phyloP scores from a whole-genome alignment of 2,888 invertebrate genomes.

The Microctonus hyperodae region DNA sequence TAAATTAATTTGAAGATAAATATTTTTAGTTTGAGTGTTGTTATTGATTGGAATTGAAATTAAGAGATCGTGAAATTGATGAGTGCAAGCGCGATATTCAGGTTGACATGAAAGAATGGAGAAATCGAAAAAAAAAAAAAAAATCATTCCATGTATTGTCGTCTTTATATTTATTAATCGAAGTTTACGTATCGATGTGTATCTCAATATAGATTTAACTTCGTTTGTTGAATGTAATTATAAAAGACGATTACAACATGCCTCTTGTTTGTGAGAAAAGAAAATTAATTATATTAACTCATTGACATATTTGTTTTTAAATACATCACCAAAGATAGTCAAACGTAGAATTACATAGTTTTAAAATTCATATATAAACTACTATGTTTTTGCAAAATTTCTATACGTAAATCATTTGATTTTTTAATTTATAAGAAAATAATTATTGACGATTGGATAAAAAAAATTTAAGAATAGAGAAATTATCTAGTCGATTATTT shows the following conservation, averaged over 20 bases:
- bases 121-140: background rate
- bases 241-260: background rate
- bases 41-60: background rate
- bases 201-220: background rate
- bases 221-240: background rate
- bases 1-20: background rate
- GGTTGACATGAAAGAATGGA: background rate
- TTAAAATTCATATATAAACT: conserved; percentile 20
- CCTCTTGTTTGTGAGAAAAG: background rate
- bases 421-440: conserved; percentile 1
- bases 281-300: background rate
- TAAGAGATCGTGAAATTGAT: background rate
- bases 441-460: conserved; percentile 13
- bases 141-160: conserved; percentile 25
- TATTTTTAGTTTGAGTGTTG: background rate
- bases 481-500: conserved; percentile 32
- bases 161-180: background rate
- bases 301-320: conserved; percentile 22
- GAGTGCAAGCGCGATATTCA: background rate
- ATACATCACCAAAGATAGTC: conserved; percentile 39
- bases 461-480: conserved; percentile 26
- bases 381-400: conserved; percentile 27
- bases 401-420: conserved; percentile 27
- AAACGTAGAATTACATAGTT: conserved; percentile 28
- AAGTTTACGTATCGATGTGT: background rate